Base-by-base conservation (phyloP, 2,888 invertebrate genomes). In the Drosophila infuscata region DNA sequence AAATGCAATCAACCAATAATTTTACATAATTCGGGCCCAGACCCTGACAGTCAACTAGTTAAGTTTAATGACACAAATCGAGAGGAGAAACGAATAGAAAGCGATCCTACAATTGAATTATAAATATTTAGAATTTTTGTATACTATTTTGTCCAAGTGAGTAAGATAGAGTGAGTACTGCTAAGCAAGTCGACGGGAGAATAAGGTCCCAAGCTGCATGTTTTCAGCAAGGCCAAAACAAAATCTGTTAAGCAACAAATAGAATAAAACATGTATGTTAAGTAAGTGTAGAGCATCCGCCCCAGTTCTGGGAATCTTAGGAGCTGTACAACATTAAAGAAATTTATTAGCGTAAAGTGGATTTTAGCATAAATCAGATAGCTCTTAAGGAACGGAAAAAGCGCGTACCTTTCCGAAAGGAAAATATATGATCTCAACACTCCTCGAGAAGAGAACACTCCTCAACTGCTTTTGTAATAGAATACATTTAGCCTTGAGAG, bases 331-430 rank as follows among this genome's bases (percentile, higher is more conserved):
- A 71, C 82, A 81, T 82, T 79, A 78, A 83, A 76, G 52, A 78
- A 84, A 82, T 81, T 82, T 82, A 82, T 82, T 60, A 65, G 70
- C 53, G 56, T 49, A 73, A 82, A 82, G 84, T 83, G 76, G 84
- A 81, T 83, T 81, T 84, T 70, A 76, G 61, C 82, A 82, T 82
- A 82, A 82, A 82, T 82, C 82, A 82, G 82, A 69, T 52, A 64
- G 74, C 72, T 67, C 75, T 66, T 64, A 72, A 73, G 75, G 36
- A 81, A 72, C 65, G 67, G 43, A 32, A 38, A 64, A 62, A 41
- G 43, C 56, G 74, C 75, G 69, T 60, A 78, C 74, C 60, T 71
- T 67, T n/a, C 57, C 41, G 56, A 76, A 77, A 71, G 71, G 67
- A 43, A 73, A 82, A 82, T 78, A 81, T 75, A 83, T 75, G 67